Conservation (phyloP, 2,113 vertebrate genomes). For the Cromileptes altivelis region DNA sequence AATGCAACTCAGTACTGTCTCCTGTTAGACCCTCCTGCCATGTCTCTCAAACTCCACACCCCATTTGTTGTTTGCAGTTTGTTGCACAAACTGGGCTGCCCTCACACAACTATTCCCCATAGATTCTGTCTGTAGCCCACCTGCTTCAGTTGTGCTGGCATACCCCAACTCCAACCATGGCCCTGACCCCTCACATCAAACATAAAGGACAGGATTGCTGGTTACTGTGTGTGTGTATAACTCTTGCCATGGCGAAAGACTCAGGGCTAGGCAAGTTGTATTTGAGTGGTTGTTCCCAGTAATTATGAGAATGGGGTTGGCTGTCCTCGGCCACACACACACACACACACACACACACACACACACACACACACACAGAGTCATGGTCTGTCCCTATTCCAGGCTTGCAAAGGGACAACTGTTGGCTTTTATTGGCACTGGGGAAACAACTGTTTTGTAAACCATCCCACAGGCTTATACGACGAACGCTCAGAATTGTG, state of each 20-base stretch:
- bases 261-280: not conserved
- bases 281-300: not conserved
- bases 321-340: not conserved
- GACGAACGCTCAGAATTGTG: conserved; percentile 6
- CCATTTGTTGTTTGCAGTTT: too few relatives aligned
- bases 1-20: too few relatives aligned
- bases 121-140: not conserved
- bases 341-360: conserved; percentile 17
- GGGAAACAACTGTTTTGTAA: conserved; percentile 40
- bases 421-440: conserved; percentile 49
- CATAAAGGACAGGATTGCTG: not conserved
- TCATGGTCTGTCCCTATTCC: not conserved
- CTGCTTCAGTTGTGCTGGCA: not conserved
- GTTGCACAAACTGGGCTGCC: too few relatives aligned
- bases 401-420: conserved; percentile 29
- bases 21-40: too few relatives aligned
- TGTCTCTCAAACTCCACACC: too few relatives aligned
- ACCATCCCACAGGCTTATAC: not conserved
- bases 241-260: not conserved
- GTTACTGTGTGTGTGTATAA: not conserved
- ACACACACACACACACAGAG: conserved; percentile 5
- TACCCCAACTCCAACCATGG: not conserved
- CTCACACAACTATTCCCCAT: not conserved
- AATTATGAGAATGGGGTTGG: not conserved
- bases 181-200: not conserved